Evolutionary conservation across 1,140 invertebrate species (phyloP), one percentile per base, ranked within the genome.

Genomic region (Maconellicoccus hirsutus): DNA sequence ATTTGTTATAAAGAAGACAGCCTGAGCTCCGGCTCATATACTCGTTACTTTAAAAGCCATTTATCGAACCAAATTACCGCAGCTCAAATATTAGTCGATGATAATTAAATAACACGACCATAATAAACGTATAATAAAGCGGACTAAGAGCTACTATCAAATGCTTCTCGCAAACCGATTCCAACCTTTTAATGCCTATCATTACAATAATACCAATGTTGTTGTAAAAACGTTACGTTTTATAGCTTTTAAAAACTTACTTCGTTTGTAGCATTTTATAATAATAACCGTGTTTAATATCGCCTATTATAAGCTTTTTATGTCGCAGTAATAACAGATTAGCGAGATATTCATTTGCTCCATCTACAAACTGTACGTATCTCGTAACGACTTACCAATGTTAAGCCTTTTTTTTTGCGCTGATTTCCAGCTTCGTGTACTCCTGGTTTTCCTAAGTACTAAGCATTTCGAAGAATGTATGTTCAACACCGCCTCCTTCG

Each of bases 191-290:
- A 52, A 52, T 52, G 42, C 42, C 42, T 52, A 52, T 52, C 42
- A 52, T 52, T 52, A 52, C 42, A 52, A 52, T 52, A 52, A 52
- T 52, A 52, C 42, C 42, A 52, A 52, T 52, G 42, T 52, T 52
- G 42, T 16, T 52, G 42, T 52, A 52, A 52, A 52, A 52, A 52
- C 42, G 4, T 8, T 52, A 14, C 12, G 42, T 52, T 52, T 52
- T 52, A 52, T 52, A 52, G 42, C 42, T 52, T 52, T 52, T 52
- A 52, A 4, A 12, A 52, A 52, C 42, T 52, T 52, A 52, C 6
- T 38, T 52, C 42, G 42, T 6, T 52, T 52, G 42, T 14, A 16
- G 6, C 42, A 52, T 52, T 52, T 52, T 52, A 52, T 52, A 52
- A 3, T 52, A 52, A 52, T 52, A 52, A 52, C 42, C 4, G 42